phyloP scores from a whole-genome alignment of 2,797 vertebrate genomes.

The Trematomus bernacchii region DNA sequence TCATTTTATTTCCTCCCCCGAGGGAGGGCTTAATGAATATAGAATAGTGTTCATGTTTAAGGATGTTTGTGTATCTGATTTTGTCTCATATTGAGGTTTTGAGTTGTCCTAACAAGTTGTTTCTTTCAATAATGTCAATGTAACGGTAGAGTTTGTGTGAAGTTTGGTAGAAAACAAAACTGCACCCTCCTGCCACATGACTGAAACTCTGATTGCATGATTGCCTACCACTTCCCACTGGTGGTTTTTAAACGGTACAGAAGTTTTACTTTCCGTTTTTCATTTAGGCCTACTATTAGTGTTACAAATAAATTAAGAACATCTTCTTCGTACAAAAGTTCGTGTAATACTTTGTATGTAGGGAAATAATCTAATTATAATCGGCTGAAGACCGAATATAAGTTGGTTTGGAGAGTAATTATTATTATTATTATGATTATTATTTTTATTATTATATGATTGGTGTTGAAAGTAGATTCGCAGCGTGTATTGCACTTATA shows the following conservation, averaged over 20 bases:
- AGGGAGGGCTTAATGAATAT: constrained; percentile 1
- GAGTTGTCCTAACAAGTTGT: constrained; percentile 32
- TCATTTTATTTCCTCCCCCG: constrained; percentile 2
- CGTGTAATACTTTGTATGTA: not conserved
- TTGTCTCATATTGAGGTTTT: constrained; percentile 22
- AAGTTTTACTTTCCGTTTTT: not conserved
- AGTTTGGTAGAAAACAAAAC: constrained; percentile 26
- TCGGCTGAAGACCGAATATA: not conserved
- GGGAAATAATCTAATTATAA: not conserved
- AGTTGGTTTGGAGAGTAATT: not conserved
- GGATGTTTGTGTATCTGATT: not conserved
- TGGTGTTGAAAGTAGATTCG: not conserved
- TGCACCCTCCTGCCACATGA: constrained; percentile 27
- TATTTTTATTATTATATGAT: not conserved
- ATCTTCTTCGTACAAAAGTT: not conserved
- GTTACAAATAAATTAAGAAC: not conserved
- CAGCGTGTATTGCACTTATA: not conserved
- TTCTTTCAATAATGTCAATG: constrained; percentile 30
- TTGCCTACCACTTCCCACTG: constrained; percentile 26
- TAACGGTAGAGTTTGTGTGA: constrained; percentile 10
- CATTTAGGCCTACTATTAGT: no score
- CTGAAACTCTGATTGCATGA: constrained; percentile 27
- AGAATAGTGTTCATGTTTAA: not conserved
- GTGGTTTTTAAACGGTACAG: constrained; percentile 4
- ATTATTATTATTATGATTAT: not conserved